Evolutionary conservation across 2,113 vertebrate species (phyloP), one percentile per base, ranked within the genome.

Genomic region (Chauna torquata): DNA sequence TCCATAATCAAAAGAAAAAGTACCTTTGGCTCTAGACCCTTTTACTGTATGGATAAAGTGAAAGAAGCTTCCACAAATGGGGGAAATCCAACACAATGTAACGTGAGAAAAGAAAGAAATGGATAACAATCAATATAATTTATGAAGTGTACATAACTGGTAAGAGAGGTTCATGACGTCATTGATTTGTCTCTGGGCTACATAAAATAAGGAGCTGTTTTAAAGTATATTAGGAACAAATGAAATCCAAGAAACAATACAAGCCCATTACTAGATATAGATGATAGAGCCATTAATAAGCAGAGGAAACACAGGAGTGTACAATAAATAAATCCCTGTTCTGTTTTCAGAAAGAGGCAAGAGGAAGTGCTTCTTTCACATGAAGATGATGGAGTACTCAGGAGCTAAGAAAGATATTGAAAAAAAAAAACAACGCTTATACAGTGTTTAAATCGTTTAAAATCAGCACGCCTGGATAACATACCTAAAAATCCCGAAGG

Each of bases 211-310:
- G 78, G 28, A 85, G 49, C 25, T 74, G 95, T 95, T 65, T 1
- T 45, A 95, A 95, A 91, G 27, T 58, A 32, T 66, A 65, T 90
- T 54, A 85, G 36, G 22, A 79, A 49, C 38, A 92, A 96, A 92
- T 59, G 28, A 95, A 95, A 94, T 90, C 85, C 42, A 28, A 82
- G 59, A 47, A 94, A 78, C 93, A 90, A 95, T 68, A 86, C 38
- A 72, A 72, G 23, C 40, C 64, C 47, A 96, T 96, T 90, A 93
- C 85, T 86, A 86, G 74, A 86, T 55, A 62, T 68, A 69, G 82
- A 85, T 36, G 6, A 89, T 87, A 94, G 72, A 69, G 45, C 30
- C 49, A 82, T 91, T 82, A 88, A 85, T 91, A 91, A 94, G 72
- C 70, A 93, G 93, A 77, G 75, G 66, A 94, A 96, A 93, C 85